phyloP scores from a whole-genome alignment of 2,888 invertebrate genomes.

The Mesorhabditis belari region DNA sequence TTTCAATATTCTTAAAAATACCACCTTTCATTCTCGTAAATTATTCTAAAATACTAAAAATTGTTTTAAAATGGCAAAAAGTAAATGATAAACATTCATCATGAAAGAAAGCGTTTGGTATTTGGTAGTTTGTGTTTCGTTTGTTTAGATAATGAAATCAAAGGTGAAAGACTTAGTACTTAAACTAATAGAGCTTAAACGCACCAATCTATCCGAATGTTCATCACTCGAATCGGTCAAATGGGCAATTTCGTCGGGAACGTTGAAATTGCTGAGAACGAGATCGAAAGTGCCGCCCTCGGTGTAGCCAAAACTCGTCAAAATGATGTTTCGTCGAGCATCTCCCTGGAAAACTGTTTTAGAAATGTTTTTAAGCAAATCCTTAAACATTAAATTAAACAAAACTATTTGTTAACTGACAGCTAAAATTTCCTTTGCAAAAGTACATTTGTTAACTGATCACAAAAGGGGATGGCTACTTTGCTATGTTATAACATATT shows the following conservation, averaged over 20 bases:
- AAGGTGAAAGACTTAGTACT: slow-evolving; percentile 41
- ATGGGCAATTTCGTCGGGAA: slow-evolving; percentile 43
- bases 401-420: background rate
- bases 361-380: background rate
- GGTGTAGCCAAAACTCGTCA: slow-evolving; percentile 45
- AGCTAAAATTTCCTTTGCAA: background rate
- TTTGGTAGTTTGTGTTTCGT: slow-evolving; percentile 37
- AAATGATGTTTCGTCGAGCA: slow-evolving; percentile 41
- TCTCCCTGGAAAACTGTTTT: slow-evolving; percentile 44
- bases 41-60: no score
- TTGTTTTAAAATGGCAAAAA: background rate
- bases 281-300: slow-evolving; percentile 41
- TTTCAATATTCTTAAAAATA: no score
- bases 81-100: background rate
- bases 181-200: slow-evolving; percentile 38
- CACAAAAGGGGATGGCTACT: no score
- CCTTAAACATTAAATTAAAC: background rate
- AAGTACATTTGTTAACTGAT: background rate
- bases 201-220: slow-evolving; percentile 39
- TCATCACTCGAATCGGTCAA: slow-evolving; percentile 33
- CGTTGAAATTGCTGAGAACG: slow-evolving; percentile 42
- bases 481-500: no score
- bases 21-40: no score
- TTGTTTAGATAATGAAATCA: slow-evolving; percentile 31
- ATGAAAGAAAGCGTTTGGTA: no score